Conservation (phyloP, 2,797 vertebrate species). For the Tragelaphus eurycerus region DNA sequence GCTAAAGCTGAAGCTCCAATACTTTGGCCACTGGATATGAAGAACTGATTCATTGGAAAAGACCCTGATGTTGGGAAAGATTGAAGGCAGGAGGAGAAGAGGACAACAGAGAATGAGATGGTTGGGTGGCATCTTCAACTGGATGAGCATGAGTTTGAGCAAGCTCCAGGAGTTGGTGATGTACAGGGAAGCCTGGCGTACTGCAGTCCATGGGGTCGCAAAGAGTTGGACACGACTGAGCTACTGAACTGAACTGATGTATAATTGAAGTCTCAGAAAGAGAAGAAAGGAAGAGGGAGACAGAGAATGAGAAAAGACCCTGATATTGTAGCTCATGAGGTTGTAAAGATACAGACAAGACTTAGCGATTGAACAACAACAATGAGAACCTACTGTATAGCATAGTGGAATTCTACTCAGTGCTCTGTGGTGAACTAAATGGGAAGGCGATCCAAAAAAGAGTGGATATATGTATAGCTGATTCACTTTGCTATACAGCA, state of each 20-base stretch:
- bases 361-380: neutral
- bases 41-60: neutral
- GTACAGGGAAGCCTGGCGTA: neutral
- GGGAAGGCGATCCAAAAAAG: neutral
- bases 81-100: neutral
- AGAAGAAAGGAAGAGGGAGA: neutral
- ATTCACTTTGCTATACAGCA: neutral
- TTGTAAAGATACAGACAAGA: neutral
- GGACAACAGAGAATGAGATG: neutral
- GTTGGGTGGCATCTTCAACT: neutral
- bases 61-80: neutral
- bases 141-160: neutral
- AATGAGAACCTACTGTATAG: neutral
- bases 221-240: neutral
- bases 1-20: neutral
- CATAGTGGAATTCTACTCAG: neutral
- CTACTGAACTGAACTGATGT: neutral
- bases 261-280: neutral
- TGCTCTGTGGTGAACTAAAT: neutral
- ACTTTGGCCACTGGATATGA: neutral
- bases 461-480: neutral
- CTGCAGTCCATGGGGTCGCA: accelerated
- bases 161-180: neutral
- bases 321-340: neutral
- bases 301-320: neutral